phyloP scores from a whole-genome alignment of 2,113 vertebrate species.

The Sakesphorus luctuosus region DNA sequence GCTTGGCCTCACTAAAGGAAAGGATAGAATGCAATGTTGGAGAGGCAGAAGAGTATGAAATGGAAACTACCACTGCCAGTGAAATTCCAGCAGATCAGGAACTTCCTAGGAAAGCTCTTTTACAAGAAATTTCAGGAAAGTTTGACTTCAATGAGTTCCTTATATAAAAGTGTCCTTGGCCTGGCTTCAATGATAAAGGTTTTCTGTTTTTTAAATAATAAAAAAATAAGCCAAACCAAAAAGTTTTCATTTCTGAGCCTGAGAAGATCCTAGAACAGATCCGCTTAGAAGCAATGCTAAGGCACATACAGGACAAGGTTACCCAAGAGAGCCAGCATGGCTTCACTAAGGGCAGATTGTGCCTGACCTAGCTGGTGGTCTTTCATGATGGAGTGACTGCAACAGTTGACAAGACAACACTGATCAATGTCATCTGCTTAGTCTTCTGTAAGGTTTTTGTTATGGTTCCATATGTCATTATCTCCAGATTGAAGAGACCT shows the following conservation, averaged over 20 bases:
- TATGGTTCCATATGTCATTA: not conserved
- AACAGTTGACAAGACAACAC: not conserved
- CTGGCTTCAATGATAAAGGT: slow-evolving; percentile 87
- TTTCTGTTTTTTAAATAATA: not conserved
- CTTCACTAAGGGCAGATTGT: not conserved
- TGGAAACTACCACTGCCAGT: slow-evolving; percentile 64
- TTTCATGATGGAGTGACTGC: not conserved
- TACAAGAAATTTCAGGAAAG: slow-evolving; percentile 87
- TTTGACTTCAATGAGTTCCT: slow-evolving; percentile 96
- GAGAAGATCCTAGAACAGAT: not conserved
- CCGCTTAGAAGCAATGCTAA: not conserved
- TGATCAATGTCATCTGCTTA: not conserved
- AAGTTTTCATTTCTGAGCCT: not conserved
- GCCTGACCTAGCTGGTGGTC: not conserved
- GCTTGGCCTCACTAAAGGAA: slow-evolving; percentile 83
- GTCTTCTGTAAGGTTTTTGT: not conserved
- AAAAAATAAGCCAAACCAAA: not conserved
- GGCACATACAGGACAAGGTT: not conserved
- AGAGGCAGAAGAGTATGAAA: slow-evolving; percentile 82
- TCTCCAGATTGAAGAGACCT: not conserved
- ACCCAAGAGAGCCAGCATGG: not conserved
- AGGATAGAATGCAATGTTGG: slow-evolving; percentile 88
- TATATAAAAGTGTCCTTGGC: slow-evolving; percentile 92
- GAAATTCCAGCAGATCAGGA: slow-evolving; percentile 87
- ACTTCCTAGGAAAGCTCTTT: slow-evolving; percentile 83